Evolutionary conservation across 2,888 invertebrate species (phyloP).

Genomic region (Coelinius sp.): DNA sequence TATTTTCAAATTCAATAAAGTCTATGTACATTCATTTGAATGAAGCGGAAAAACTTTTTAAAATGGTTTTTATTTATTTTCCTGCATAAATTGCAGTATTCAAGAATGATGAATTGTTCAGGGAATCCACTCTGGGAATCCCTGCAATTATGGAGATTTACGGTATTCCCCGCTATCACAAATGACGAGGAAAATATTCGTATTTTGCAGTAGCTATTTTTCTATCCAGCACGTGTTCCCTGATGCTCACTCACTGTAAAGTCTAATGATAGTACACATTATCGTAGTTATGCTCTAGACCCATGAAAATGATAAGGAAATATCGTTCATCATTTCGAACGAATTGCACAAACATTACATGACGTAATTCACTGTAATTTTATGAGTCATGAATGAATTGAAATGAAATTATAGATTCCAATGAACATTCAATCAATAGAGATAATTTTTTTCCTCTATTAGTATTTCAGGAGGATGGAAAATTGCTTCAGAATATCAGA

Average conservation of each 20-base stretch:
- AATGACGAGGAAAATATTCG: not conserved
- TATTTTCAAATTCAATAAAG: not conserved
- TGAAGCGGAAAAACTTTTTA: not conserved
- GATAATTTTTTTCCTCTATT: not conserved
- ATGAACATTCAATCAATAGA: not conserved
- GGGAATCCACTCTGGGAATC: not conserved
- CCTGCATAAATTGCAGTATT: not conserved
- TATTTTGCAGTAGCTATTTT: not conserved
- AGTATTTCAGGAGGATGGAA: not conserved
- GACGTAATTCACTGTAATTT: not conserved
- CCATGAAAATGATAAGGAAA: constrained; percentile 18
- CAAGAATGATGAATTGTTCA: not conserved
- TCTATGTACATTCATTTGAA: not conserved
- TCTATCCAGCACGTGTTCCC: not conserved
- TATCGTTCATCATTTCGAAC: not conserved
- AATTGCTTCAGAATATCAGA: not conserved
- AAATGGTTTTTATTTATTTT: not conserved
- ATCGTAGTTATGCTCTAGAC: constrained; percentile 6
- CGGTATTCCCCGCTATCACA: not conserved
- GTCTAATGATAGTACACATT: not conserved
- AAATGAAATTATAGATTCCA: not conserved
- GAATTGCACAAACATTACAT: not conserved
- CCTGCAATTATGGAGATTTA: not conserved
- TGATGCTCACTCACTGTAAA: constrained; percentile 8
- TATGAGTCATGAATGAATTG: not conserved